These are phyloP conservation scores for Parasteatoda lunata DNA, from an alignment of 2,888 invertebrate genomes.

Conservation along the genomic window DNA sequence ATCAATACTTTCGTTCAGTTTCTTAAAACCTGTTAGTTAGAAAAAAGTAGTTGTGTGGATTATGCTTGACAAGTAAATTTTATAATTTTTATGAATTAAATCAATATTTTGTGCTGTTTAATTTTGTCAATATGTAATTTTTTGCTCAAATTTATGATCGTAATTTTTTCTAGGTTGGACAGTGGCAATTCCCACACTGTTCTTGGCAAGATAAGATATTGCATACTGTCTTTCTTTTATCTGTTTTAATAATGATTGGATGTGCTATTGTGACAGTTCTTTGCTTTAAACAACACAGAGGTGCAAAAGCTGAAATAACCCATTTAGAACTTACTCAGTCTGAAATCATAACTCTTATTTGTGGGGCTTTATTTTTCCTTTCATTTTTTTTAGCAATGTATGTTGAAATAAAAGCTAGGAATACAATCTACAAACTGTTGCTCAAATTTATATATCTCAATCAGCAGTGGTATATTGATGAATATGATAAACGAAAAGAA, in stretches of 20 bases:
- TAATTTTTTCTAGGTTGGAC: conserved; percentile 74
- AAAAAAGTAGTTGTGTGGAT: too few relatives aligned
- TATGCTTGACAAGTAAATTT: too few relatives aligned
- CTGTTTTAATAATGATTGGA: conserved; percentile 76
- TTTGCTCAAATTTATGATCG: too few relatives aligned
- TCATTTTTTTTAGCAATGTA: conserved; percentile 78
- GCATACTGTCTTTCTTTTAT: conserved; percentile 76
- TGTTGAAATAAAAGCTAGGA: conserved; percentile 77
- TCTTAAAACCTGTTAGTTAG: too few relatives aligned
- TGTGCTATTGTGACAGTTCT: conserved; percentile 77
- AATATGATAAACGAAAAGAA: conserved; percentile 73
- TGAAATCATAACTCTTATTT: conserved; percentile 77
- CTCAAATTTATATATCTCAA: conserved; percentile 74
- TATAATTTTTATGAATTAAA: too few relatives aligned
- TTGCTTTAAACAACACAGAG: conserved; percentile 76
- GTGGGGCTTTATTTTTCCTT: conserved; percentile 77
- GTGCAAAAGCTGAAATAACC: conserved; percentile 71
- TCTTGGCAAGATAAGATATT: conserved; percentile 76
- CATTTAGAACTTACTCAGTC: conserved; percentile 75
- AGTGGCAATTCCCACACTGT: conserved; percentile 76
- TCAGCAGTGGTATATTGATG: conserved; percentile 76
- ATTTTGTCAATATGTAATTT: too few relatives aligned
- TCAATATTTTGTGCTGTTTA: too few relatives aligned
- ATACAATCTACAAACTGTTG: conserved; percentile 76
- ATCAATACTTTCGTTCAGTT: too few relatives aligned